Conservation (phyloP, 2,797 vertebrate genomes). For the Micrastur ruficollis region DNA sequence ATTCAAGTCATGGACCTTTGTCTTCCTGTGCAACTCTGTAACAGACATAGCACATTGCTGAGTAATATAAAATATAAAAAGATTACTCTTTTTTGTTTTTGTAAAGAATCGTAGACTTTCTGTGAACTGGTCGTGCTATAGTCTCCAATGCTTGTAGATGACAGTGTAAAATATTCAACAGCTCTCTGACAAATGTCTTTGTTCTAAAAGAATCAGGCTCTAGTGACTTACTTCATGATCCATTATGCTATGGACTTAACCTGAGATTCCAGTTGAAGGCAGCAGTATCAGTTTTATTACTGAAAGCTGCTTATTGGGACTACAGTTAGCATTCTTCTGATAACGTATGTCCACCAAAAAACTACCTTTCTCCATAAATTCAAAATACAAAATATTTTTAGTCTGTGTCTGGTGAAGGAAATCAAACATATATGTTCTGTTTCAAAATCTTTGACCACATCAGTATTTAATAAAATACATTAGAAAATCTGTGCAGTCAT, state of each 20-base stretch:
- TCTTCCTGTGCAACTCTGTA: not conserved
- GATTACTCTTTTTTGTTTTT: not conserved
- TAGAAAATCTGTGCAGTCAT: not conserved
- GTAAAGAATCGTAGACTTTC: not conserved
- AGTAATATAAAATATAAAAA: not conserved
- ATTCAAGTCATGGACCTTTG: not conserved
- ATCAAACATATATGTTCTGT: not conserved
- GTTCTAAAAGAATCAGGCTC: not conserved
- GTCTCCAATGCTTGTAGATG: not conserved
- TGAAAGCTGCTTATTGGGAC: not conserved
- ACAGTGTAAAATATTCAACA: not conserved
- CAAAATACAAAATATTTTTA: not conserved
- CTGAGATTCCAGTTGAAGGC: not conserved
- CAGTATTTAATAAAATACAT: not conserved
- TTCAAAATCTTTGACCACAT: not conserved
- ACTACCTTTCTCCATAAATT: not conserved
- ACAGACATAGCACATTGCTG: not conserved
- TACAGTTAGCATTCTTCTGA: not conserved
- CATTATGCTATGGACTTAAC: not conserved
- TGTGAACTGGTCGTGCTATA: not conserved
- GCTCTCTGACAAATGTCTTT: not conserved
- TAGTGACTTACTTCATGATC: not conserved
- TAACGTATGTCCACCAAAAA: not conserved
- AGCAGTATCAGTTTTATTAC: not conserved
- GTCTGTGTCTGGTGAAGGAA: not conserved